These are phyloP conservation scores for Holothuria glaberrima DNA, from an alignment of 35 echinoderm and acorn worm species.

Conservation along the genomic window DNA sequence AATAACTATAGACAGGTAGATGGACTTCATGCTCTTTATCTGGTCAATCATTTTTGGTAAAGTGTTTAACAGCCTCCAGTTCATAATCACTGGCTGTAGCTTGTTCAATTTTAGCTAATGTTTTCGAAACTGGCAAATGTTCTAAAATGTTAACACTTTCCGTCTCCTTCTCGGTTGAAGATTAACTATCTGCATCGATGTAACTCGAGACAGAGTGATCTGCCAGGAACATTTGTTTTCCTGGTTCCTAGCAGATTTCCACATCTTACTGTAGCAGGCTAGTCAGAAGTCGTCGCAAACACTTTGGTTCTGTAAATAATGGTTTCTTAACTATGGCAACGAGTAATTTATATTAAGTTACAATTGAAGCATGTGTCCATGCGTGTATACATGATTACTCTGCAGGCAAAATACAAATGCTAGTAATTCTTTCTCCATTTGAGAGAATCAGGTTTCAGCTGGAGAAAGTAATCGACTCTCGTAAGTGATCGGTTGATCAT, in stretches of 20 bases:
- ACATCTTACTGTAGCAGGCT: conserved; percentile 70
- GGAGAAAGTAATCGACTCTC: conserved; percentile 62
- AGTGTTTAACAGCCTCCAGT: conserved; percentile 47
- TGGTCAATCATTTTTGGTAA: no score
- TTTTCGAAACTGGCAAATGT: not conserved
- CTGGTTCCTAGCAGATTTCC: conserved; percentile 71
- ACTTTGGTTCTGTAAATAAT: conserved; percentile 63
- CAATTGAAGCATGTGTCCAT: conserved; percentile 58
- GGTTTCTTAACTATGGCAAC: conserved; percentile 63
- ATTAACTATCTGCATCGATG: conserved; percentile 13
- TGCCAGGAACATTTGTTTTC: conserved; percentile 62
- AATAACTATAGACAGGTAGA: no score
- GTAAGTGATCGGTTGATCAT: conserved; percentile 72
- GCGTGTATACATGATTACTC: conserved; percentile 70
- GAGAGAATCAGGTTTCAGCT: conserved; percentile 72
- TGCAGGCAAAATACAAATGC: conserved; percentile 81
- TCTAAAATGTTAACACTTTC: conserved; percentile 69
- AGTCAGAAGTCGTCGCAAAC: conserved; percentile 55
- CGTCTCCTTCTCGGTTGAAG: conserved; percentile 30
- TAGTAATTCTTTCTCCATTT: conserved; percentile 87
- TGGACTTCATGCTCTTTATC: no score
- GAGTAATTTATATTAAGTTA: conserved; percentile 76
- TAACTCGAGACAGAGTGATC: conserved; percentile 64
- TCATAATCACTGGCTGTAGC: conserved; percentile 39
- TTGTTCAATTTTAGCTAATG: conserved; percentile 49